These are phyloP conservation scores for Ceratina calcarata DNA, from an alignment of 1,140 invertebrate genomes.

Conservation along the genomic window DNA sequence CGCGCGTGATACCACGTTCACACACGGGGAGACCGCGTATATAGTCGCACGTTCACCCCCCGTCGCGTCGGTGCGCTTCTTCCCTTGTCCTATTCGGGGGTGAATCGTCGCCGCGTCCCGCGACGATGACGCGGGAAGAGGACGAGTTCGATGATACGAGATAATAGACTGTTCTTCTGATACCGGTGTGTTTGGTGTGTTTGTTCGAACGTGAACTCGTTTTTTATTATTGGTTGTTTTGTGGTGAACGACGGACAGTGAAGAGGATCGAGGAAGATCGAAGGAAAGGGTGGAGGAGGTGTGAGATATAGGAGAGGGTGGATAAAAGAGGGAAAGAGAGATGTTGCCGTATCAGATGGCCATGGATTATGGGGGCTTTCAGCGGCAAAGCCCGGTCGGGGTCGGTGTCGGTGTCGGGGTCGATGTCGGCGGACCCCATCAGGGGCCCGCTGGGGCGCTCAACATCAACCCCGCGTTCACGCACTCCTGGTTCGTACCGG, in stretches of 20 bases:
- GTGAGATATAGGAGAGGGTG: not conserved
- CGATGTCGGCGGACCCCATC: slow-evolving; percentile 79
- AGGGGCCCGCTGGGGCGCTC: slow-evolving; percentile 77
- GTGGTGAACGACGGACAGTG: slow-evolving; percentile 16
- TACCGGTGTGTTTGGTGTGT: slow-evolving; percentile 7
- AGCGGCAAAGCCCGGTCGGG: slow-evolving; percentile 85
- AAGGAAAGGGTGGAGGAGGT: not conserved
- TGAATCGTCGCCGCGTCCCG: slow-evolving; percentile 38
- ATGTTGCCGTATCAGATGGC: slow-evolving; percentile 95
- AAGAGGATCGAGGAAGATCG: slow-evolving; percentile 23
- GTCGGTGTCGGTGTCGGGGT: slow-evolving; percentile 82
- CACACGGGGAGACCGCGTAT: no score
- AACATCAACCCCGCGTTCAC: slow-evolving; percentile 88
- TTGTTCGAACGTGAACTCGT: slow-evolving; percentile 20
- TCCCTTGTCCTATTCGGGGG: slow-evolving; percentile 24
- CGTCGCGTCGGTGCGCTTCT: not conserved
- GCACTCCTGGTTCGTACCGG: slow-evolving; percentile 95
- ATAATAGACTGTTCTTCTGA: slow-evolving; percentile 17
- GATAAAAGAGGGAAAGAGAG: slow-evolving; percentile 43
- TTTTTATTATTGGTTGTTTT: not conserved
- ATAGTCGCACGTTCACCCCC: not conserved
- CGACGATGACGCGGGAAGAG: slow-evolving; percentile 27
- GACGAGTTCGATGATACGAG: slow-evolving; percentile 26
- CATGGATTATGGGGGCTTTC: slow-evolving; percentile 93
- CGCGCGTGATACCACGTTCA: slow-evolving; percentile 29